Evolutionary conservation across 2,888 invertebrate species (phyloP).

Genomic region (Amphipyra tragopoginis): DNA sequence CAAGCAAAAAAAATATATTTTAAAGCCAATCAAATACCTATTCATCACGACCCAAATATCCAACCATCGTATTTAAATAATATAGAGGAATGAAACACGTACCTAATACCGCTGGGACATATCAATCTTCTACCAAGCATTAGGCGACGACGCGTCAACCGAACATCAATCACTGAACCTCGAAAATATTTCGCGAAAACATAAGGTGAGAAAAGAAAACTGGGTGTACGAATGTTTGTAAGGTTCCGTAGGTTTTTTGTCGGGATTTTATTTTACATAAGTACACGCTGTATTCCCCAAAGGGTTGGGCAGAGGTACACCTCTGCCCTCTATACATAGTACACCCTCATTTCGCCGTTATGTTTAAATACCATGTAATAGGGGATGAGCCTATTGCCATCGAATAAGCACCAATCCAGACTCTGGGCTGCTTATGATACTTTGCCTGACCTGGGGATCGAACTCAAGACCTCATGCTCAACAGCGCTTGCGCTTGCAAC

Average conservation of each 20-base stretch:
- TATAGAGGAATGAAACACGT: conserved; percentile 64
- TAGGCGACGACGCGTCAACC: conserved; percentile 78
- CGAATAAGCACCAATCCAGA: no score
- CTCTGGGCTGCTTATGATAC: no score
- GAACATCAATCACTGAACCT: conserved; percentile 82
- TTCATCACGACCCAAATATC: conserved; percentile 56
- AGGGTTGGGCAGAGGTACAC: no score
- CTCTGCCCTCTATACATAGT: no score
- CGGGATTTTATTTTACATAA: background rate
- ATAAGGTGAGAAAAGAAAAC: conserved; percentile 68
- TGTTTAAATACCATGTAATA: no score
- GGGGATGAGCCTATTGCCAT: no score
- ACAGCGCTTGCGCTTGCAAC: no score
- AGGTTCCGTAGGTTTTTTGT: conserved; percentile 39
- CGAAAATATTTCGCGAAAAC: conserved; percentile 75
- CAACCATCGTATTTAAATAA: conserved; percentile 60
- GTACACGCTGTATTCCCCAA: no score
- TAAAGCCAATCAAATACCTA: conserved; percentile 56
- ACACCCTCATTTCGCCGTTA: no score
- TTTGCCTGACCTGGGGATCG: no score
- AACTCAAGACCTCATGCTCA: no score
- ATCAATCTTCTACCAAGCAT: conserved; percentile 80
- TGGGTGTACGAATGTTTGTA: conserved; percentile 9
- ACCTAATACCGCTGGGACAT: conserved; percentile 67
- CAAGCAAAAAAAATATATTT: conserved; percentile 13